Evolutionary conservation across 1,140 invertebrate genomes (phyloP).

Genomic region (Eriosoma lanigerum): DNA sequence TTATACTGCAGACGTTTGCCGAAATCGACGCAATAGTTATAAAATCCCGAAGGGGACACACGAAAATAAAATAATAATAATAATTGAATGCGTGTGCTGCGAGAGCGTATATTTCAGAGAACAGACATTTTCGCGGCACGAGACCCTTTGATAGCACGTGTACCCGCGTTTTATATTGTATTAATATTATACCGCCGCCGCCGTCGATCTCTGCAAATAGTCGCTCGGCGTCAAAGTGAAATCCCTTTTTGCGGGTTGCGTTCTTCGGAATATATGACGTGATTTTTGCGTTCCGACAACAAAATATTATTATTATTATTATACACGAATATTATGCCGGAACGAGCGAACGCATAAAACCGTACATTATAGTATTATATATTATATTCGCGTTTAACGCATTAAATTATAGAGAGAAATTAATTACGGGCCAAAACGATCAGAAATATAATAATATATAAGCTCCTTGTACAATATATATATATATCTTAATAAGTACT

Average conservation of each 20-base stretch:
- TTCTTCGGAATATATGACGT: not conserved
- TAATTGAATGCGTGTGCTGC: not conserved
- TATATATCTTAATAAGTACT: not conserved
- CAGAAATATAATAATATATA: not conserved
- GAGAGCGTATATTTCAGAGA: not conserved
- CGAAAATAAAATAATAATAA: not conserved
- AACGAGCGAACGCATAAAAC: too few relatives aligned
- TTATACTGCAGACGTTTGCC: constrained; percentile 24
- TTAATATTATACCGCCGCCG: too few relatives aligned
- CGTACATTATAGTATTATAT: too few relatives aligned
- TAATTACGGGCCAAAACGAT: not conserved
- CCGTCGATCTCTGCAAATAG: too few relatives aligned
- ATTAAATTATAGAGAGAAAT: not conserved
- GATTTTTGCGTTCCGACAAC: not conserved
- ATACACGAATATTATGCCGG: not conserved
- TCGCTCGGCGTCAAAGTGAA: too few relatives aligned
- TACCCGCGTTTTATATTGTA: too few relatives aligned
- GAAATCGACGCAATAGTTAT: constrained; percentile 13
- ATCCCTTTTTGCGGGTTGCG: too few relatives aligned
- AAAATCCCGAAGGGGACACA: not conserved
- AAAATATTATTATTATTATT: not conserved
- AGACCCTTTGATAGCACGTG: not conserved
- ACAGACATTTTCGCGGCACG: not conserved
- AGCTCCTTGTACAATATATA: not conserved
- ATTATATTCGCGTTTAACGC: not conserved